Base-by-base conservation (phyloP, 2,113 vertebrate species). In the Crotalus viridis region DNA sequence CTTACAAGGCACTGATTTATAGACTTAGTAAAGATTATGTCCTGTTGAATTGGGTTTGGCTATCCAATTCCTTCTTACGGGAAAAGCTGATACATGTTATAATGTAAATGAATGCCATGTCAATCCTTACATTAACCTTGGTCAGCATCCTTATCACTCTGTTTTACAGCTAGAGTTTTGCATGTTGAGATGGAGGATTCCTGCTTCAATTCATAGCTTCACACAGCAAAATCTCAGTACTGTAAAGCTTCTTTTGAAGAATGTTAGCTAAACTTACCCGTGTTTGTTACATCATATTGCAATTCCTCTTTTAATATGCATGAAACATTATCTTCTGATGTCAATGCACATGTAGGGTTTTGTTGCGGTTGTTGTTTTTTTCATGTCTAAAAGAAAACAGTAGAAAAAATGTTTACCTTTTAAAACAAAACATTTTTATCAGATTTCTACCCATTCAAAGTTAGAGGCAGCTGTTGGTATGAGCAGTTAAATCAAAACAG, bases 291-390 rank as follows among this genome's bases (percentile, higher is more conserved):
- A 81, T 92, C 46, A 21, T 52, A 87, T 61, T 89, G 52, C 22
- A 48, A 22, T 21, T 88, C 10, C 74, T 64, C 46, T 92, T 92
- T 64, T 0, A 26, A 46, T 0, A 10, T 3, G 56, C 92, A 39
- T 91, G 88, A 64, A 48, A 91, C 8, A 46, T 85, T 85, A 54
- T 43, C n/a, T 21, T 9, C 89, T 8, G n/a, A 33, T 17, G 0
- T 39, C 33, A 81, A 26, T 46, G 52, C 7, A 64, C 0, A n/a
- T 55, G 46, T 88, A 43, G 15, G 69, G n/a, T 74, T 81, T 69
- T 69, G 28, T 69, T 69, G 64, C 33, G 33, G n/a, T 39, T 0
- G 13, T 39, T 93, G 90, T 95, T 46, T 92, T 33, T 93, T 95
- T 64, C 46, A 89, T 10, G 22, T 81, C 8, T 88, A 22, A 61